Percentiles rank a stretch among this genome's conserved stretches.
Conservation (phyloP, 2,888 invertebrate genomes). For the Limnephilus marmoratus region DNA sequence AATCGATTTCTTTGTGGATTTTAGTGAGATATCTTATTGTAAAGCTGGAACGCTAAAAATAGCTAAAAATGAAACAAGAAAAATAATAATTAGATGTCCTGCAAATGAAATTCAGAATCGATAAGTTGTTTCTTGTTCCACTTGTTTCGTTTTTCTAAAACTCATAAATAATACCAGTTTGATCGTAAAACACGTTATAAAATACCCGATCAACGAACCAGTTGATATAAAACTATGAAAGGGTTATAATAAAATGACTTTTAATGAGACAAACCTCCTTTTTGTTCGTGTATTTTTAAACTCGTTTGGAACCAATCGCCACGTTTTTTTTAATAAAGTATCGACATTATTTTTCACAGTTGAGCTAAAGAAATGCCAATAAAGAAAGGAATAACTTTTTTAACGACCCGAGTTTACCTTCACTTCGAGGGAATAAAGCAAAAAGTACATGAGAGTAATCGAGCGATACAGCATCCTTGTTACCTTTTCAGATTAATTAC, state of each 20-base stretch:
- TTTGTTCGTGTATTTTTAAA: not conserved
- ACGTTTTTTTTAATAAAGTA: not conserved
- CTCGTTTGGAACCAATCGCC: not conserved
- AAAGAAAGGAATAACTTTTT: conserved; percentile 2
- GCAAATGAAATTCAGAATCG: not conserved
- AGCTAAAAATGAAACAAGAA: not conserved
- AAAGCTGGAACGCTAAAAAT: not conserved
- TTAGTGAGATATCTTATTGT: not conserved
- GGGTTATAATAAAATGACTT: not conserved
- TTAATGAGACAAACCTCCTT: not conserved
- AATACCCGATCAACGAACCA: not conserved
- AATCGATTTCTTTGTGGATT: not conserved
- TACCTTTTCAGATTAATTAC: not conserved
- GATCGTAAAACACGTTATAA: not conserved
- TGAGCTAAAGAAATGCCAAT: conserved; percentile 2
- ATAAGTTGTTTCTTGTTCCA: not conserved
- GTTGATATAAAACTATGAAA: not conserved
- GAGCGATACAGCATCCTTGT: not conserved
- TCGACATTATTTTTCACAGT: not conserved
- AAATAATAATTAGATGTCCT: not conserved
- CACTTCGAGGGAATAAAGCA: not conserved
- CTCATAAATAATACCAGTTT: not conserved
- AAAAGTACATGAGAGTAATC: not conserved
- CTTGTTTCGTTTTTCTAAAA: not conserved
- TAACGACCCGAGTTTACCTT: not conserved